Percentiles rank a stretch among this genome's conserved stretches.
Conservation (phyloP, 2,888 invertebrate species). For the Andrena bucephala region DNA sequence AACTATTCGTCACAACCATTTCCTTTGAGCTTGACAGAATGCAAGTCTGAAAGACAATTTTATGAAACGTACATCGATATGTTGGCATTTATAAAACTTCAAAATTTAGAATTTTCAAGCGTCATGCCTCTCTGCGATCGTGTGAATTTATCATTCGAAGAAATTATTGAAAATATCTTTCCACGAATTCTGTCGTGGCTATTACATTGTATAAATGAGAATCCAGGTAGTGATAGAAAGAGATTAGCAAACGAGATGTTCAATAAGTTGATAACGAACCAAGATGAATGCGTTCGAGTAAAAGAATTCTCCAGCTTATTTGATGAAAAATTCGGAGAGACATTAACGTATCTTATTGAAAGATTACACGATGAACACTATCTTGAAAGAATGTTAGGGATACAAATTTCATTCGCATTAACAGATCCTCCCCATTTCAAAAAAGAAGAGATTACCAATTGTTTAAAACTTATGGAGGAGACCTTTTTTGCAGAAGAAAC, state of each 20-base stretch:
- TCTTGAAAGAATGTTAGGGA: conserved; percentile 84
- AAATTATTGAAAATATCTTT: conserved; percentile 79
- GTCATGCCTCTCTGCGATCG: conserved; percentile 77
- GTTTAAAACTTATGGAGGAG: conserved; percentile 86
- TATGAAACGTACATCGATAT: conserved; percentile 82
- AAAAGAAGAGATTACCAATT: conserved; percentile 82
- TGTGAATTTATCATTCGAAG: conserved; percentile 70
- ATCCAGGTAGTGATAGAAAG: conserved; percentile 68
- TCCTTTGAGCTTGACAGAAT: conserved; percentile 85
- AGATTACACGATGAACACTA: conserved; percentile 84
- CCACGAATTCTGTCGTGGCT: conserved; percentile 74
- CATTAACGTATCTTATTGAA: conserved; percentile 78
- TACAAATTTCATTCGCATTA: conserved; percentile 81
- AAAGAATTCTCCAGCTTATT: conserved; percentile 76
- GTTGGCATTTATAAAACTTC: conserved; percentile 84
- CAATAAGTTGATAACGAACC: conserved; percentile 72
- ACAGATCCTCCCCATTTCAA: conserved; percentile 85
- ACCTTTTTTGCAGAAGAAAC: conserved; percentile 82
- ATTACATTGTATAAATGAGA: conserved; percentile 53
- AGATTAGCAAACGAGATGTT: conserved; percentile 70
- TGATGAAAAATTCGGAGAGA: conserved; percentile 78
- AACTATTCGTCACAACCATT: conserved; percentile 84
- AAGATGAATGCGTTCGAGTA: conserved; percentile 72
- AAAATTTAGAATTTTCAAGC: conserved; percentile 77
- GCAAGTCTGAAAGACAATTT: conserved; percentile 82